Evolutionary conservation across 2,888 invertebrate genomes (phyloP), one percentile per base, ranked within the genome.

Genomic region (Pachydiplax longipennis): DNA sequence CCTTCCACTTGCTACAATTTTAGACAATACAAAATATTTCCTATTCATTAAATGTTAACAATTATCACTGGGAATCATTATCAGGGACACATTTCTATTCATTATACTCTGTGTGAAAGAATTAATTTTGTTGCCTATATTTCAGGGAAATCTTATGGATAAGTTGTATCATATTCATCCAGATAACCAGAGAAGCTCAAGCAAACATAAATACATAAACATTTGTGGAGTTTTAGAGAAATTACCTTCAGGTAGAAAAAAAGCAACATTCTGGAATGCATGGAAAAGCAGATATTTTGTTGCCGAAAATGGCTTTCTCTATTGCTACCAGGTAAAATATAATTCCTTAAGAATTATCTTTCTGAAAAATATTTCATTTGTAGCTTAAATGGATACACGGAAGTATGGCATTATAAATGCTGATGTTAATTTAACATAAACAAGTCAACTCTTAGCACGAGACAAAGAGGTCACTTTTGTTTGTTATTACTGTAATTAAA

Each of bases 241-340:
- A 92, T 92, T 95, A 90, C 95, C 95, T 1, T 93, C 94, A 91
- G 94, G 94, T 91, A 94, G 95, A 92, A 94, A 94, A 91, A 95
- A 95, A 92, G 94, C 95, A 0, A 95, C 95, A 0, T 93, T 95
- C 90, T 94, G 95, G 93, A 95, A 95, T 92, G 95, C 95, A 8
- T 96, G 95, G 95, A 95, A 95, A 92, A 93, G 94, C 90, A 93
- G 95, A 91, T 95, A 95, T 93, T 95, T 95, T 93, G 93, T 93
- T 91, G 94, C 94, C n/a, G 93, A 94, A 91, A 94, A 95, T 92
- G 95, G 95, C n/a, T 93, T 94, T 92, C 93, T 95, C 37, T 94
- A 94, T 92, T 95, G 94, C 92, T 95, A 94, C 93, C 95, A 94
- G 93, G 95, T 94, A 92, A 73, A 73, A 12, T 3, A 73, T 31